These are phyloP conservation scores for Orussus abietinus DNA, from an alignment of 1,140 invertebrate genomes.

Conservation along the genomic window DNA sequence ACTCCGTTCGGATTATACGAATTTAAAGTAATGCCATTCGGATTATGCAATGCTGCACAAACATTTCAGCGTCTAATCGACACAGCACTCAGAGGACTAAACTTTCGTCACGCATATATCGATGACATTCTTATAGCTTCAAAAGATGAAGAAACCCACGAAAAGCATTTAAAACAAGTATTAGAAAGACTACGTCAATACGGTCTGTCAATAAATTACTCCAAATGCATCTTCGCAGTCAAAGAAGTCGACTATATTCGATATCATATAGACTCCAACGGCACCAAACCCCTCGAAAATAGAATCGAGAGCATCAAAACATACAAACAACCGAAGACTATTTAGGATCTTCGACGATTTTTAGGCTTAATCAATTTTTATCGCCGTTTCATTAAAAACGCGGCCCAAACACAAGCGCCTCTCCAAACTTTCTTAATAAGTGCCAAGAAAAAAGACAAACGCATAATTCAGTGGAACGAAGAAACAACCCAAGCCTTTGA, in stretches of 20 bases:
- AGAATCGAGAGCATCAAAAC: constrained; percentile 6
- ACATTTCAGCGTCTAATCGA: constrained; percentile 7
- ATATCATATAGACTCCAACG: constrained; percentile 2
- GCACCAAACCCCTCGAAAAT: constrained; percentile 2
- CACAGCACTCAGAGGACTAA: constrained; percentile 11
- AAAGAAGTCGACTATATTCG: constrained; percentile 14
- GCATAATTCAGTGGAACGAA: not conserved
- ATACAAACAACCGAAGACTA: constrained; percentile 15
- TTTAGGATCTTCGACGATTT: constrained; percentile 16
- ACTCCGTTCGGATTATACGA: constrained; percentile 34
- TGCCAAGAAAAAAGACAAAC: not conserved
- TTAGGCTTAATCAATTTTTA: constrained; percentile 23
- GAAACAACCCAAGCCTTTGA: not conserved
- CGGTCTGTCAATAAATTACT: constrained; percentile 15
- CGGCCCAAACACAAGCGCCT: not conserved
- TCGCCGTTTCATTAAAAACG: constrained; percentile 14
- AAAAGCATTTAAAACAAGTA: too few relatives aligned
- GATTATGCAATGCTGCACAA: too few relatives aligned
- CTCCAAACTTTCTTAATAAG: not conserved
- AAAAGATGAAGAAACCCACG: too few relatives aligned
- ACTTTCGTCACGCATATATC: not conserved
- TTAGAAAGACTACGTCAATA: constrained; percentile 10
- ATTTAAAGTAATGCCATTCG: not conserved
- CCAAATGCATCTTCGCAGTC: constrained; percentile 19
- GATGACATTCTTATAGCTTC: too few relatives aligned